Evolutionary conservation across 2,888 invertebrate species (phyloP), one percentile per base, ranked within the genome.

Genomic region (Sphaerophoria taeniata): DNA sequence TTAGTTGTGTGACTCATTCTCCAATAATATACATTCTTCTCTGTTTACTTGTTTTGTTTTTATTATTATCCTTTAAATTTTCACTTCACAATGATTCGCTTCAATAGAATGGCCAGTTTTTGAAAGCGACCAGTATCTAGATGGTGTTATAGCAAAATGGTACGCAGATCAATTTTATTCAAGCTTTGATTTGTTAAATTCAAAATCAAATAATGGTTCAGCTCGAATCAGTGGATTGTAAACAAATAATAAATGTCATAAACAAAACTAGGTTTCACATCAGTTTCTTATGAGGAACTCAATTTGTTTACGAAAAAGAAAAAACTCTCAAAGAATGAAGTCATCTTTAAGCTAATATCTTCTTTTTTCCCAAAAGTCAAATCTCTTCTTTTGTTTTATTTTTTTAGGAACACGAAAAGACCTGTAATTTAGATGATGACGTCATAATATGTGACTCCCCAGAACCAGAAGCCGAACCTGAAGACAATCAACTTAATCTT

Each of bases 351-450:
- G 4, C 14, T 14, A 34, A 33, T 45, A 11, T 55, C 6, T 55
- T 53, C n/a, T n/a, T 49, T 6, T 31, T 33, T n/a, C 9, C 3
- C 24, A 4, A 70, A 53, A 31, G 34, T 56, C 39, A 69, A 70
- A 49, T 16, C 36, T 33, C 14, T 71, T 63, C 60, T 71, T 9
- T 43, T 5, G 9, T 43, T 11, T 53, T 87, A 55, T 67, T 81
- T 88, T 88, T 88, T 4, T 87, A 93, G 93, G 92, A 92, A 88
- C 93, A 93, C 87, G 93, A 93, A 89, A 92, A 92, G 84, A 90
- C 91, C 43, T 93, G 93, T 87, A 92, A 91, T 87, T 91, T 92
- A 49, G 91, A 90, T 58, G 90, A 89, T 72, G 90, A 90, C 87
- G 90, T 91, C 61, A 92, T 90, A 84, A 91, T 93, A 49, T 92